Evolutionary conservation across 2,113 vertebrate species (phyloP).

Genomic region (Clarias batrachus): DNA sequence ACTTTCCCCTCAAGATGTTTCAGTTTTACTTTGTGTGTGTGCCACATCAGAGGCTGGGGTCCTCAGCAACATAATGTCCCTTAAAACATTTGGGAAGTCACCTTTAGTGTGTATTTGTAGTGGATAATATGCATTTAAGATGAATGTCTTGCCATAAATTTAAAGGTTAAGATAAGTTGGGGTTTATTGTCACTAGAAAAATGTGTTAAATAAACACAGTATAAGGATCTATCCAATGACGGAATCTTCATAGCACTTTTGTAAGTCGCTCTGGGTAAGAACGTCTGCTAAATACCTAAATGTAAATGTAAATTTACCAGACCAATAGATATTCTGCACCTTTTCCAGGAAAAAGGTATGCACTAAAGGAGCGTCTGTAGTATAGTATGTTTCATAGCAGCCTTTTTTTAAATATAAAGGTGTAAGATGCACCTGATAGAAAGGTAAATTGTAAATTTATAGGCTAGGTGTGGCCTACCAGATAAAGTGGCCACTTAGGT

Average conservation of each 20-base stretch:
- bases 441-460: neutral
- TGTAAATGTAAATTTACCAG: neutral
- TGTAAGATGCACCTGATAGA: neutral
- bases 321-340: neutral
- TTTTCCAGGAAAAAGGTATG: neutral
- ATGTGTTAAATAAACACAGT: too few relatives aligned
- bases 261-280: too few relatives aligned
- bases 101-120: neutral
- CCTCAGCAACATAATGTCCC: too few relatives aligned
- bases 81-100: neutral
- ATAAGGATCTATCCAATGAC: too few relatives aligned
- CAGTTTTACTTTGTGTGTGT: too few relatives aligned
- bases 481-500: conserved; percentile 13
- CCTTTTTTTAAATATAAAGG: neutral
- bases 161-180: neutral
- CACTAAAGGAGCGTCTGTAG: neutral
- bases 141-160: neutral
- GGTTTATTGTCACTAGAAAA: neutral
- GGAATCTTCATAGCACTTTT: too few relatives aligned
- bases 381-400: neutral
- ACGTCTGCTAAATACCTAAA: too few relatives aligned
- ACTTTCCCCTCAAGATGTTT: too few relatives aligned
- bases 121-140: neutral
- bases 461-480: neutral
- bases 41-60: too few relatives aligned